A percentile compares a stretch with the other conserved stretches of the same genome.
phyloP scores from a whole-genome alignment of 2,113 vertebrate species.

The Oxyruncus cristatus region DNA sequence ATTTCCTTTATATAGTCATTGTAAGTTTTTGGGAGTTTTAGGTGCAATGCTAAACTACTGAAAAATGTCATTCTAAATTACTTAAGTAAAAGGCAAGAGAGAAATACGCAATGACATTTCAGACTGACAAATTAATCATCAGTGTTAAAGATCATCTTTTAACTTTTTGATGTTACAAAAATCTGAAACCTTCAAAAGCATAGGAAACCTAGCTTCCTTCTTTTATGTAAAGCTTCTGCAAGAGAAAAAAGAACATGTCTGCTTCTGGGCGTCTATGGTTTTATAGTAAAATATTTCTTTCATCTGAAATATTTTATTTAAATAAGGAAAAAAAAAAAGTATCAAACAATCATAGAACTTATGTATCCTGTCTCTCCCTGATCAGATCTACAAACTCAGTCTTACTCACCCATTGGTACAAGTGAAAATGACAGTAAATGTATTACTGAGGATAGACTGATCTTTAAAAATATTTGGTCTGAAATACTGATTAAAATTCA shows the following conservation, averaged over 20 bases:
- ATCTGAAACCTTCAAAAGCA: neutral
- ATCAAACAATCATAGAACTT: neutral
- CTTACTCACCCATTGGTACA: neutral
- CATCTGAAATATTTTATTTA: neutral
- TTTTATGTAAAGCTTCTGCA: neutral
- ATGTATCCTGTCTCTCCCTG: neutral
- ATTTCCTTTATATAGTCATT: neutral
- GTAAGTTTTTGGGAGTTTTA: neutral
- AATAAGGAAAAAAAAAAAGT: neutral
- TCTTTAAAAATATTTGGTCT: neutral
- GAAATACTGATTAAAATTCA: neutral
- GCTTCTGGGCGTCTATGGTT: neutral
- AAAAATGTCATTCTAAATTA: neutral
- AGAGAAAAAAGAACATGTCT: neutral
- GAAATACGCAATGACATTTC: neutral
- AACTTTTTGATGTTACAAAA: neutral
- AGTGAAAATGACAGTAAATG: neutral
- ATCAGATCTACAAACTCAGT: neutral
- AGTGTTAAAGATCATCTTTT: neutral
- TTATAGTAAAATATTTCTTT: neutral
- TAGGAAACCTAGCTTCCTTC: neutral
- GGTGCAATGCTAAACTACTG: neutral
- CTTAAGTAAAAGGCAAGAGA: neutral
- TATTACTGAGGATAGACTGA: neutral
- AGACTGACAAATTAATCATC: neutral